Conservation (phyloP, 2,113 vertebrate species). For the Aleadryas rufinucha region DNA sequence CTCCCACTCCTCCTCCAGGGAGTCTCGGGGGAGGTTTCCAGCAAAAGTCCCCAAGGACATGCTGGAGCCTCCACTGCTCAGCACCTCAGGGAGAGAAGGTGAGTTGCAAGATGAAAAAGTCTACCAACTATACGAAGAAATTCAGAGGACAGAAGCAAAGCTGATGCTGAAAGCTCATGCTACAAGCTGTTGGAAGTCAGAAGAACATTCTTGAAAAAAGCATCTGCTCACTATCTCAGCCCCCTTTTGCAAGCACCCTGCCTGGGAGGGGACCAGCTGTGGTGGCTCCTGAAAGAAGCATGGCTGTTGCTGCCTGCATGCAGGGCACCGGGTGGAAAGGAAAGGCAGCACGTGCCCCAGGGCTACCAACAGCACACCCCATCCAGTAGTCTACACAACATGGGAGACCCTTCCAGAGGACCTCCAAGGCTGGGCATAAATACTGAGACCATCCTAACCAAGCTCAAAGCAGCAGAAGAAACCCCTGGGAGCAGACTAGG, state of each 20-base stretch:
- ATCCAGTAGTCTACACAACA: neutral
- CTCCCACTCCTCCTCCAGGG: neutral
- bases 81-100: neutral
- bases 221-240: neutral
- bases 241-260: neutral
- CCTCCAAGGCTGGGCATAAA: neutral
- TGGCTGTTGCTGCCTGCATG: neutral
- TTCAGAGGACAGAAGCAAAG: neutral
- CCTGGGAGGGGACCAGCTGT: rapidly evolving
- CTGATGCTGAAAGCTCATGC: neutral
- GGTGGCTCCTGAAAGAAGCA: neutral
- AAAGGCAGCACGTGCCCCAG: neutral
- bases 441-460: neutral
- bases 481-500: neutral
- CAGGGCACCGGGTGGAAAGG: neutral
- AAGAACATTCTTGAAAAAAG: neutral
- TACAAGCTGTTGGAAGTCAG: neutral
- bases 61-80: neutral
- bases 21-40: neutral
- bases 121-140: neutral
- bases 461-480: neutral
- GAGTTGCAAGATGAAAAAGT: neutral
- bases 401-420: neutral
- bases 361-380: neutral
- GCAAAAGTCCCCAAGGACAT: neutral